A percentile compares a stretch with the other conserved stretches of the same genome.
Evolutionary conservation across 2,888 invertebrate genomes (phyloP).

Genomic region (Sminthurinus aureus): DNA sequence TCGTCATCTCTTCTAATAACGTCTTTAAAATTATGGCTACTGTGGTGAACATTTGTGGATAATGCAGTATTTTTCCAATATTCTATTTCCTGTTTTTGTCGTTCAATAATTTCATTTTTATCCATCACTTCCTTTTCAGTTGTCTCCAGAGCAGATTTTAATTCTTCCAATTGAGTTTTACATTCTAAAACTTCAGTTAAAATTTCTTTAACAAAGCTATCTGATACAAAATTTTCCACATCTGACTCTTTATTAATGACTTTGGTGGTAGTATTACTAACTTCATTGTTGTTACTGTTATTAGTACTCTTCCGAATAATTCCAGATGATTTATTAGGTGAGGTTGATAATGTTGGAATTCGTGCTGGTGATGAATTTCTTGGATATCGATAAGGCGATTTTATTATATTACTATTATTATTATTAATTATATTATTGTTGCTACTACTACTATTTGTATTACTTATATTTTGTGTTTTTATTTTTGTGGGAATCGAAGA

Average conservation of each 20-base stretch:
- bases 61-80: conserved; percentile 41
- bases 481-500: no score
- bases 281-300: conserved; percentile 17
- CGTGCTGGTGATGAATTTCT: no score
- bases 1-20: conserved; percentile 2
- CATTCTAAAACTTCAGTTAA: conserved; percentile 43
- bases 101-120: conserved; percentile 52
- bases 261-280: conserved; percentile 1
- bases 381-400: no score
- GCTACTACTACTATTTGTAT: no score
- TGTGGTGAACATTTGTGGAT: not conserved
- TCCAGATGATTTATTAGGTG: no score
- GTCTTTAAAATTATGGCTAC: conserved; percentile 3
- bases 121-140: conserved; percentile 46
- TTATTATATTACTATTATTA: no score
- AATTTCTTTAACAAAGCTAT: conserved; percentile 41
- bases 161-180: conserved; percentile 45
- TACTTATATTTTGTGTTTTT: no score
- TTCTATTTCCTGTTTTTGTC: conserved; percentile 50
- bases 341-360: no score
- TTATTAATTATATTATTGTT: no score
- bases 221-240: not conserved
- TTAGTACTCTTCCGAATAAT: no score
- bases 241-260: not conserved
- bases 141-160: conserved; percentile 43